Conservation (phyloP, 2,113 vertebrate species). For the Hippocampus abdominalis region DNA sequence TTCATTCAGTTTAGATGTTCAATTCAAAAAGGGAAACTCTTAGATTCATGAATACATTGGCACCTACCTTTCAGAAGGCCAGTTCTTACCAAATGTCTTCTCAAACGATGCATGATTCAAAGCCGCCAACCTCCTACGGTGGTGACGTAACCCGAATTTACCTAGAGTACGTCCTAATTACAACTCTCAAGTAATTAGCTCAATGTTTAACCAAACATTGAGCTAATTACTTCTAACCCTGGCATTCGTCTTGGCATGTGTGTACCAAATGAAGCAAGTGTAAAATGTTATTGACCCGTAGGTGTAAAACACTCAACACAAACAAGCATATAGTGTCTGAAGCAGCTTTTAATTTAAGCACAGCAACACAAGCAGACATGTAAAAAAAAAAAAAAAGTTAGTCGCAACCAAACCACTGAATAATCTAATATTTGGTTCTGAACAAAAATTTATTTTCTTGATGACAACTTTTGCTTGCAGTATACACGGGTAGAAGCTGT, state of each 20-base stretch:
- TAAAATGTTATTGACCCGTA: neutral
- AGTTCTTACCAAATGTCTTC: too few relatives aligned
- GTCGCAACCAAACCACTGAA: constrained; percentile 63
- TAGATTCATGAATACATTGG: too few relatives aligned
- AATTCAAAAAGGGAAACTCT: too few relatives aligned
- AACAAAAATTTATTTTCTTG: constrained; percentile 43
- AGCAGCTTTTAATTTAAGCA: constrained; percentile 77
- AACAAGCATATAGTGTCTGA: constrained; percentile 61
- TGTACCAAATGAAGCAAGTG: neutral
- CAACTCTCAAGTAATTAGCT: too few relatives aligned
- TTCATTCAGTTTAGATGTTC: too few relatives aligned
- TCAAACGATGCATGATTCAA: too few relatives aligned
- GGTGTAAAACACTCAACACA: constrained; percentile 26
- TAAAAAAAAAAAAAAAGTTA: constrained; percentile 63
- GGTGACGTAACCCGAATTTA: too few relatives aligned
- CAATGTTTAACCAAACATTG: neutral
- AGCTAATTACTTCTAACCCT: too few relatives aligned
- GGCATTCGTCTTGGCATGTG: neutral
- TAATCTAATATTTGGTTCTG: constrained; percentile 53
- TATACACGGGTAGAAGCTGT: constrained; percentile 27
- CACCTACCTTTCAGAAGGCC: too few relatives aligned
- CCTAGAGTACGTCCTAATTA: too few relatives aligned
- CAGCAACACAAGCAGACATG: constrained; percentile 75
- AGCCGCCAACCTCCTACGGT: too few relatives aligned
- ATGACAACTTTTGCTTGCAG: constrained; percentile 45